Conservation (phyloP, 2,797 vertebrate genomes). For the Rhinichthys osculus region DNA sequence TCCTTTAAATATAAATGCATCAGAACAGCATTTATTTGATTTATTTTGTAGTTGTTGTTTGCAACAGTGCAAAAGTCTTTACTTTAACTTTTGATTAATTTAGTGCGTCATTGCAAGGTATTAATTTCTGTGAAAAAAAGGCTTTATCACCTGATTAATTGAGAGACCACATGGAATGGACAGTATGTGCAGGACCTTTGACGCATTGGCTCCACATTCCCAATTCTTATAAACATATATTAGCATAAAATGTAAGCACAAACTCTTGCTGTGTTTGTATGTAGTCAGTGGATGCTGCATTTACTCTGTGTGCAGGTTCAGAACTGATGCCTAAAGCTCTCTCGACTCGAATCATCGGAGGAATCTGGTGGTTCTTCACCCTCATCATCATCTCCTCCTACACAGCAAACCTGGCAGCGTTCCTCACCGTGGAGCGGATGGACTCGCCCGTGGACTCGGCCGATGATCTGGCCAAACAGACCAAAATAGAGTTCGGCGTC, state of each 20-base stretch:
- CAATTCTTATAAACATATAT: neutral
- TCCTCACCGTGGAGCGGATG: slow-evolving; percentile 97
- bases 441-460: slow-evolving; percentile 96
- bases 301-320: slow-evolving; percentile 80
- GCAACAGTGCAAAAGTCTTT: too few species aligned
- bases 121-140: neutral
- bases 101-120: neutral
- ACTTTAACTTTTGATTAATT: neutral
- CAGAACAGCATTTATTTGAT: too few species aligned
- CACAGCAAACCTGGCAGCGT: slow-evolving; percentile 95
- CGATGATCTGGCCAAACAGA: slow-evolving; percentile 97
- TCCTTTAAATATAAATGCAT: too few species aligned
- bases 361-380: slow-evolving; percentile 99
- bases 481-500: slow-evolving; percentile 96
- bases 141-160: neutral
- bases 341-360: slow-evolving; percentile 97
- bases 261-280: neutral
- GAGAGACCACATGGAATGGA: neutral
- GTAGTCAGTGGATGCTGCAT: neutral
- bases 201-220: neutral
- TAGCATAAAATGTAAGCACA: neutral
- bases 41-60: too few species aligned
- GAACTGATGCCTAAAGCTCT: slow-evolving; percentile 99
- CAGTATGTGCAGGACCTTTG: neutral
- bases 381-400: slow-evolving; percentile 99